Evolutionary conservation across 1,140 invertebrate genomes (phyloP), one percentile per base, ranked within the genome.

Genomic region (Lepidurus couesii): DNA sequence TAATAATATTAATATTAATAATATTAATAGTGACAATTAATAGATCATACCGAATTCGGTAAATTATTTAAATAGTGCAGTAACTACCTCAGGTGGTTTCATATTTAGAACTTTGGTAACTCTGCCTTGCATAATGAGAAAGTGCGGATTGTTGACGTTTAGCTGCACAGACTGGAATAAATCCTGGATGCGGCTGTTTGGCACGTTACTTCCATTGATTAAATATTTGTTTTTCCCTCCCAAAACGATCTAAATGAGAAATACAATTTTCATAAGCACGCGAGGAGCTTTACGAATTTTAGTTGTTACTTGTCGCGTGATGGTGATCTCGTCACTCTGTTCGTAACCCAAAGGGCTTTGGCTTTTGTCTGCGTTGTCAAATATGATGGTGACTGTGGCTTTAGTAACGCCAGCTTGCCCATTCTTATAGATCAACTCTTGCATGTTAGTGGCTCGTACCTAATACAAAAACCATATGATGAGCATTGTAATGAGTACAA

Each of bases 61-160:
- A 44, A 26, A 44, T 34, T 44, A 79, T 8, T 44, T 10, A 6
- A 42, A 42, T 21, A 74, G 4, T n/a, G 21, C 16, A 42, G 7
- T 13, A 74, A 11, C 1, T 9, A 78, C 13, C 73, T 24, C 34
- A 11, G 47, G 44, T 44, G 42, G 42, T 44, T 42, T 44, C 44
- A 77, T 26, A n/a, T 34, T 44, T 43, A 44, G n/a, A 7, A 99
- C 98, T 89, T 99, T 99, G 0, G 97, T 99, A 77, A 99, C 98
- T 82, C 97, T 90, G 9, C 98, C 98, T 89, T 99, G 98, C 98
- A 99, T 99, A 82, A 99, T 99, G 6, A 99, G 89, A 85, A 99
- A 99, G 85, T 99, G 97, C 5, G 98, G 98, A 88, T 99, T 99
- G 85, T 99, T 99, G 0, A 99, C 95, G 86, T 99, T 99, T 2